phyloP scores from a whole-genome alignment of 2,888 invertebrate genomes.

The Aquatica leii region DNA sequence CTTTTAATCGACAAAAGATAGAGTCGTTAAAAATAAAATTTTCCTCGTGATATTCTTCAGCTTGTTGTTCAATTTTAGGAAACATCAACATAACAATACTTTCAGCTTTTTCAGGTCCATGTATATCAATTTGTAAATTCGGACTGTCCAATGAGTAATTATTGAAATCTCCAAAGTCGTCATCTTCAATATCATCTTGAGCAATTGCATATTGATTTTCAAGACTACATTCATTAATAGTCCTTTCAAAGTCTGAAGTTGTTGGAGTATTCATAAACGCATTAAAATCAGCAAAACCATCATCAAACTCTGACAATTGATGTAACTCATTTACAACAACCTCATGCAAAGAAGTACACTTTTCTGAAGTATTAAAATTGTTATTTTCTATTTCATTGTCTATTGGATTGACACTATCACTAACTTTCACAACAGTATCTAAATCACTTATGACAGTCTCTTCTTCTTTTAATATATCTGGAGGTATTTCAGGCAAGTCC shows the following conservation, averaged over 20 bases:
- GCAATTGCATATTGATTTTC: neutral
- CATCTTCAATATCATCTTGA: conserved; percentile 42
- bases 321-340: too few species aligned
- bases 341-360: too few species aligned
- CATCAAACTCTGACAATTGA: neutral
- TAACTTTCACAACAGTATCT: conserved; percentile 1
- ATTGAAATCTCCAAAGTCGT: conserved; percentile 64
- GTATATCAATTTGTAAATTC: neutral
- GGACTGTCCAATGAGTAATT: conserved; percentile 41
- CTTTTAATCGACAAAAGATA: conserved; percentile 70
- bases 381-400: too few species aligned
- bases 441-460: neutral
- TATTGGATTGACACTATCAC: neutral
- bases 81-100: conserved; percentile 52
- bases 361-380: too few species aligned
- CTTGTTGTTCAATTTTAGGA: conserved; percentile 52
- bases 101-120: conserved; percentile 45
- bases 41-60: conserved; percentile 45
- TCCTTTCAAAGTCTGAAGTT: too few species aligned
- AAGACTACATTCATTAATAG: too few species aligned
- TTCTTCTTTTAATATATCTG: conserved; percentile 20
- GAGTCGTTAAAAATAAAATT: conserved; percentile 56
- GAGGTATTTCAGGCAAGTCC: conserved; percentile 30
- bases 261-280: neutral
- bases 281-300: conserved; percentile 8